phyloP scores from a whole-genome alignment of 2,797 vertebrate species.

The Gymnopithys bicolor region DNA sequence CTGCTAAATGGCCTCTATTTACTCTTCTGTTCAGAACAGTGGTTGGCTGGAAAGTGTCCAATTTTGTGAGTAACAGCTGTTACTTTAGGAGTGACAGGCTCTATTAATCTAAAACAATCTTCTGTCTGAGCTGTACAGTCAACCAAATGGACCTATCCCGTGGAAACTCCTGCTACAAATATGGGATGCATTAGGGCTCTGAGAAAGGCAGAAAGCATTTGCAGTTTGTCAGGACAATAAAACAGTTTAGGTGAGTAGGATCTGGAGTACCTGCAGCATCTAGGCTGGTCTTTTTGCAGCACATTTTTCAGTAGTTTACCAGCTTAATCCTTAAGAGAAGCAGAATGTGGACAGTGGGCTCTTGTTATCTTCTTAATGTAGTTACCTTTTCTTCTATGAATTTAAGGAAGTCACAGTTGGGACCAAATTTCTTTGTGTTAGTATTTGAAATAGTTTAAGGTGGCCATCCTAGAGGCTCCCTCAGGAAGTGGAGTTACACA shows the following conservation, averaged over 20 bases:
- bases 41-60: slow-evolving; percentile 50
- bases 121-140: not conserved
- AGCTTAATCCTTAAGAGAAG: not conserved
- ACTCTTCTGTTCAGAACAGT: not conserved
- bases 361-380: not conserved
- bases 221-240: not conserved
- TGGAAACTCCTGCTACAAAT: not conserved
- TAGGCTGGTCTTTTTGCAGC: not conserved
- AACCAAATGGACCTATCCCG: not conserved
- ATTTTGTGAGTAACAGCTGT: slow-evolving; percentile 48
- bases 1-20: slow-evolving; percentile 44
- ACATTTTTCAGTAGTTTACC: not conserved
- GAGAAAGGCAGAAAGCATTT: not conserved
- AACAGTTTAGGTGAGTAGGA: not conserved
- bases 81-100: slow-evolving; percentile 51
- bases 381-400: not conserved
- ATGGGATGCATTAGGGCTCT: not conserved
- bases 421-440: not conserved
- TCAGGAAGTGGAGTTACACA: not conserved
- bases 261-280: not conserved
- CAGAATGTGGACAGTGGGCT: not conserved
- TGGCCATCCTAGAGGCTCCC: not conserved
- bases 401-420: not conserved
- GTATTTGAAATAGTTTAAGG: not conserved
- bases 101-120: slow-evolving; percentile 40